These are phyloP conservation scores for Anguilla obscura DNA, from an alignment of 2,797 vertebrate genomes.

Conservation along the genomic window DNA sequence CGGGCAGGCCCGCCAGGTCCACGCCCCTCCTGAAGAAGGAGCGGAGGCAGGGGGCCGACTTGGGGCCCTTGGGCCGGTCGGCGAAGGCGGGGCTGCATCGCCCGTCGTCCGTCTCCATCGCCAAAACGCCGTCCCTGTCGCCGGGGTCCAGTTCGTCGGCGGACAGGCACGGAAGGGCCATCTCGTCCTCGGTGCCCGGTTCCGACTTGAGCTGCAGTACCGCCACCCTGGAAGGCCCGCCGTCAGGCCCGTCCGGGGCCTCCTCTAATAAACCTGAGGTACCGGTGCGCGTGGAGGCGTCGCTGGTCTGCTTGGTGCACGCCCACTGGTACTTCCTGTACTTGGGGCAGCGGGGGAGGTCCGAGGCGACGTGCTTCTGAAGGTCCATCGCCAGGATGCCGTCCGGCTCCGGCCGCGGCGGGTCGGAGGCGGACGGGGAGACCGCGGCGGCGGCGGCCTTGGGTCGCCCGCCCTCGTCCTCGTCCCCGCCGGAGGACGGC, in stretches of 20 bases:
- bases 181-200: constrained; percentile 74
- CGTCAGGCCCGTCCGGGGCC: constrained; percentile 56
- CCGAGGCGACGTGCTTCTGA: constrained; percentile 63
- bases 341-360: constrained; percentile 81
- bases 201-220: constrained; percentile 78
- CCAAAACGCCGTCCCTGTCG: constrained; percentile 78
- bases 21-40: constrained; percentile 82
- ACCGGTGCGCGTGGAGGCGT: constrained; percentile 63
- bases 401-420: constrained; percentile 63
- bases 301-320: constrained; percentile 83
- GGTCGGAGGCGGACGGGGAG: constrained; percentile 55
- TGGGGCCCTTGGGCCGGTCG: constrained; percentile 70
- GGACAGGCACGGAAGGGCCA: constrained; percentile 81
- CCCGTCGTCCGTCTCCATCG: constrained; percentile 69
- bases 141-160: constrained; percentile 79
- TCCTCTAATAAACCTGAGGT: neutral
- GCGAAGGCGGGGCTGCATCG: constrained; percentile 70
- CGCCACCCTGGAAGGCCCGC: constrained; percentile 43
- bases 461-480: constrained; percentile 72
- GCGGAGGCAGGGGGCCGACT: constrained; percentile 81
- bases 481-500: constrained; percentile 68
- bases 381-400: constrained; percentile 67
- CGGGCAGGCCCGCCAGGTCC: constrained; percentile 71
- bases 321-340: constrained; percentile 90
- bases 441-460: constrained; percentile 71